These are phyloP conservation scores for Prionace glauca DNA, from an alignment of 2,797 vertebrate species.

Conservation along the genomic window DNA sequence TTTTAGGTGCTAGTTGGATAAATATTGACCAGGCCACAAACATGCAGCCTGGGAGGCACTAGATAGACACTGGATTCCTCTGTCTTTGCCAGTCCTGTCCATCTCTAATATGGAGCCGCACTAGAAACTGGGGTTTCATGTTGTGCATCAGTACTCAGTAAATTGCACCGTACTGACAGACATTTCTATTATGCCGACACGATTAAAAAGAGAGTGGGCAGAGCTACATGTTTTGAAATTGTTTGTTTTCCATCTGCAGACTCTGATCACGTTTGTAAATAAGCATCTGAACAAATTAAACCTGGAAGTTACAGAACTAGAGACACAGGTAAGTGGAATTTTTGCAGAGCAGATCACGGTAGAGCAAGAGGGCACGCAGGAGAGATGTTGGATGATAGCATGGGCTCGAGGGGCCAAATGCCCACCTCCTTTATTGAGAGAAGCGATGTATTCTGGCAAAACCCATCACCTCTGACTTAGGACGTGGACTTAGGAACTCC, in stretches of 20 bases:
- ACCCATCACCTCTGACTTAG: not conserved
- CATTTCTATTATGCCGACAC: not conserved
- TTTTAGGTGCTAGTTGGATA: not conserved
- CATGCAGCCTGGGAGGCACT: not conserved
- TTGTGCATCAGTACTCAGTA: not conserved
- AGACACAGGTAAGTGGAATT: slow-evolving; percentile 75
- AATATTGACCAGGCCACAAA: not conserved
- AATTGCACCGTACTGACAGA: not conserved
- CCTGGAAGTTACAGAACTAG: slow-evolving; percentile 90
- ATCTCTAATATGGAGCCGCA: not conserved
- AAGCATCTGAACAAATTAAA: slow-evolving; percentile 97
- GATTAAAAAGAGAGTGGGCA: not conserved
- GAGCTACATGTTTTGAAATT: not conserved
- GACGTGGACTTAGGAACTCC: too few relatives aligned
- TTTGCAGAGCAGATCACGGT: not conserved
- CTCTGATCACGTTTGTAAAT: slow-evolving; percentile 95
- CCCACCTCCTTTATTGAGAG: not conserved
- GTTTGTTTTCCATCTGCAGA: slow-evolving; percentile 59
- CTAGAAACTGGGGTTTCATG: too few relatives aligned
- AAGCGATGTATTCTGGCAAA: not conserved
- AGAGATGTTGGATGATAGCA: not conserved
- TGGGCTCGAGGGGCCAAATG: not conserved
- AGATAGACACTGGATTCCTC: not conserved
- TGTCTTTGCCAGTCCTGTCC: not conserved
- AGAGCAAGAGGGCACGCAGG: not conserved